These are phyloP conservation scores for Austrofundulus limnaeus DNA, from an alignment of 2,113 vertebrate genomes.

Conservation along the genomic window DNA sequence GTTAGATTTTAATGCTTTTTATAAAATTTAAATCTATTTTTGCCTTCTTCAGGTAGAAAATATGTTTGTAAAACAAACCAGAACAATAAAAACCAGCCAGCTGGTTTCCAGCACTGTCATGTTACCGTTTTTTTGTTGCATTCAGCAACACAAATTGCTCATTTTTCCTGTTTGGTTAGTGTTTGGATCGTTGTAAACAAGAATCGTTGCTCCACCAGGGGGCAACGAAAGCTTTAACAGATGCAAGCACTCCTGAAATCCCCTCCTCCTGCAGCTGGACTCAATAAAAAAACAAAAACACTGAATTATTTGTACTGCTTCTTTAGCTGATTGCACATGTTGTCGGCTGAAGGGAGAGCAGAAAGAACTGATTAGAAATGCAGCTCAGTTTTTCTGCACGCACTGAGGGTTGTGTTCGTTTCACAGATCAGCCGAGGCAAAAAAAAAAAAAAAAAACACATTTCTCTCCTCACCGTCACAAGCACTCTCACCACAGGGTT, in stretches of 20 bases:
- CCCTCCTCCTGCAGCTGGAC: neutral
- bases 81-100: slow-evolving; percentile 58
- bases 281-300: slow-evolving; percentile 4
- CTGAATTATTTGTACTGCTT: neutral
- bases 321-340: neutral
- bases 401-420: neutral
- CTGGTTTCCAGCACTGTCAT: slow-evolving; percentile 23
- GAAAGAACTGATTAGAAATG: neutral
- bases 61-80: neutral
- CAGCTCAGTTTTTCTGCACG: slow-evolving; percentile 1
- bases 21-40: neutral
- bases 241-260: neutral
- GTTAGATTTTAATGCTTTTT: no score
- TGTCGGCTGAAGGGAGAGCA: neutral
- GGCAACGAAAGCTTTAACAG: slow-evolving; percentile 23
- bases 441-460: neutral
- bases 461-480: slow-evolving; percentile 55
- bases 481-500: slow-evolving; percentile 27
- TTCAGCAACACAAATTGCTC: neutral
- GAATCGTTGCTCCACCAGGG: slow-evolving; percentile 59
- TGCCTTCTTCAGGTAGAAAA: neutral
- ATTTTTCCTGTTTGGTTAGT: slow-evolving; percentile 4
- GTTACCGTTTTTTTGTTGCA: neutral
- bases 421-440: neutral
- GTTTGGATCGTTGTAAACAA: slow-evolving; percentile 4